Evolutionary conservation across 37 sponge, comb jelly and placozoan genomes (phyloP).

Genomic region (Cladorhizidae sp.): DNA sequence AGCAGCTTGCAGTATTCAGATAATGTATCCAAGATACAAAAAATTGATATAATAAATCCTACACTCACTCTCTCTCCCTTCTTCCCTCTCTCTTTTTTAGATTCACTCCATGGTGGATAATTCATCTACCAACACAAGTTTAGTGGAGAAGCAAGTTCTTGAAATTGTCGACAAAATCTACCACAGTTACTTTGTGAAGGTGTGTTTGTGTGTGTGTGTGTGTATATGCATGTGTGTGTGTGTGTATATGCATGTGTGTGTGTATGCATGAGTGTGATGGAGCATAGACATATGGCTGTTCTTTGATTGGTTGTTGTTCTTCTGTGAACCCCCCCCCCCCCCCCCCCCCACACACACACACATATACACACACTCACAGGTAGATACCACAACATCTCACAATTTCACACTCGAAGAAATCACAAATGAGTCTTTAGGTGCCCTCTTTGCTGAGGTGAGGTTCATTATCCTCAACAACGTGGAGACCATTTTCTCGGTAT

Average conservation of each 20-base stretch:
- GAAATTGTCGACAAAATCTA: slow-evolving; percentile 45
- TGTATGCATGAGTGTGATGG: not conserved
- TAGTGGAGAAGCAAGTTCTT: slow-evolving; percentile 25
- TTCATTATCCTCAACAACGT: slow-evolving; percentile 14
- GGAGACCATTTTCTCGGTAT: slow-evolving; percentile 48
- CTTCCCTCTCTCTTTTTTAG: slow-evolving; percentile 4
- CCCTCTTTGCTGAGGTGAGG: slow-evolving; percentile 6
- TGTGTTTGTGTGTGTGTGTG: no score
- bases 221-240: no score
- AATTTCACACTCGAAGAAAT: no score
- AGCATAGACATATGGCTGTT: no score
- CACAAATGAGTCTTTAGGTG: not conserved
- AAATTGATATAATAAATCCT: not conserved
- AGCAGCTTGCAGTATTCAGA: no score
- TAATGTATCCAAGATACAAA: no score
- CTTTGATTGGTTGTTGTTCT: no score
- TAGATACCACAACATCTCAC: no score
- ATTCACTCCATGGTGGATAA: slow-evolving; percentile 14
- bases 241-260: not conserved
- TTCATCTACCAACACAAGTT: not conserved
- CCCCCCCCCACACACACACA: no score
- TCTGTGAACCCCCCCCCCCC: no score
- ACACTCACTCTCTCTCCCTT: not conserved
- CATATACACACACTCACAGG: no score
- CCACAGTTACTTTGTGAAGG: slow-evolving; percentile 31